phyloP scores from a whole-genome alignment of 2,113 vertebrate species.

The Odontesthes bonariensis region DNA sequence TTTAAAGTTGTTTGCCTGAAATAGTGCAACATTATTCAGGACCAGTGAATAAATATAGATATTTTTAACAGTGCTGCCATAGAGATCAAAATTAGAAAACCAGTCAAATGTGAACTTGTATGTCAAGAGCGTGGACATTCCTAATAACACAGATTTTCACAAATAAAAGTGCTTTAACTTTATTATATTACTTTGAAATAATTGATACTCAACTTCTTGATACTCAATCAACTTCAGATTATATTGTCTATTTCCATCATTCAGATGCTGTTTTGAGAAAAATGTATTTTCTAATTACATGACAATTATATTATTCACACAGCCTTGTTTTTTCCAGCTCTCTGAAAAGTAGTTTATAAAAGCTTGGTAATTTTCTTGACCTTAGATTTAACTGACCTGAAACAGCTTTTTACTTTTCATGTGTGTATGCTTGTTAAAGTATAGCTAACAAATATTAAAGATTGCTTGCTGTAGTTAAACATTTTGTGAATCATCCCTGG shows the following conservation, averaged over 20 bases:
- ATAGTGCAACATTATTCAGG: neutral
- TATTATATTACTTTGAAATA: neutral
- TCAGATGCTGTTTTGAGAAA: no score
- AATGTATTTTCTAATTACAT: no score
- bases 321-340: conserved; percentile 30
- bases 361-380: conserved; percentile 23
- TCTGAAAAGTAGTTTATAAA: conserved; percentile 32
- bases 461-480: conserved; percentile 67
- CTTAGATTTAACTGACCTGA: conserved; percentile 14
- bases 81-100: neutral
- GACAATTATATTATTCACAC: neutral
- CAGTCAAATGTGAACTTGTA: neutral
- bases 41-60: neutral
- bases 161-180: neutral
- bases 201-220: no score
- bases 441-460: conserved; percentile 52
- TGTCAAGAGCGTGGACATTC: neutral
- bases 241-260: no score
- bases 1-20: neutral
- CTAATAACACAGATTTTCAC: no score
- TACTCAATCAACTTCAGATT: no score
- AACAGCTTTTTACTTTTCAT: conserved; percentile 32
- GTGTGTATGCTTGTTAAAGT: conserved; percentile 70
- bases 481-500: conserved; percentile 45
- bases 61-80: neutral